Base-by-base conservation (phyloP, 2,888 invertebrate genomes). In the Anoplius nigerrimus region DNA sequence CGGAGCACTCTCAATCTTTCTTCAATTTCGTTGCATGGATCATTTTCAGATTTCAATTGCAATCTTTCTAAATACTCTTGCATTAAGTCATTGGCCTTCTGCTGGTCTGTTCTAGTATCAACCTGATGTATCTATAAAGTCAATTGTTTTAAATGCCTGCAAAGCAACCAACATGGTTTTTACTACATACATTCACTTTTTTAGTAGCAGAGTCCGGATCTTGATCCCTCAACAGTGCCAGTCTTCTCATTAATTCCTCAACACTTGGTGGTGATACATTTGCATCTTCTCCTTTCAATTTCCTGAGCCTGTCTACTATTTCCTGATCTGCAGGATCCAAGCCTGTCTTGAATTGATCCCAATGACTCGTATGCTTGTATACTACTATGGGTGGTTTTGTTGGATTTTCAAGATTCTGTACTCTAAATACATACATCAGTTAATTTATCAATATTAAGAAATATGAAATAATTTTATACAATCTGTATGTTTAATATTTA, bases 81-180 rank as follows among this genome's bases (percentile, higher is more conserved):
- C 66, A 95, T 84, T n/a, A 95, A 89, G 80, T 94, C 93, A 82
- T 94, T 92, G 21, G 92, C 91, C 89, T 94, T 93, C 79, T 95
- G 92, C 83, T 94, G 79, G 68, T 94, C 93, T 15, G 92, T 92
- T 85, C 93, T 91, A 52, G 90, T 90, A 79, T 94, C 93, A 16
- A 90, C 90, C 45, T 75, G 62, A 61, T 86, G 69, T 27, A 85
- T 75, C 87, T 88, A 24, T 0, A 69, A 64, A 63, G 54, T 62
- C n/a, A n/a, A n/a, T n/a, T n/a, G n/a, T n/a, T n/a, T n/a, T n/a
- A n/a, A n/a, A n/a, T n/a, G n/a, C n/a, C n/a, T n/a, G 45, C 3
- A 52, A 53, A 27, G 0, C 24, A 8, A 13, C 59, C 42, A 45
- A 22, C 15, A 3, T 2, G 16, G 3, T 52, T n/a, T 42, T 21